phyloP scores from a whole-genome alignment of 35 echinoderm and acorn worm genomes.

The Lytechinus variegatus region DNA sequence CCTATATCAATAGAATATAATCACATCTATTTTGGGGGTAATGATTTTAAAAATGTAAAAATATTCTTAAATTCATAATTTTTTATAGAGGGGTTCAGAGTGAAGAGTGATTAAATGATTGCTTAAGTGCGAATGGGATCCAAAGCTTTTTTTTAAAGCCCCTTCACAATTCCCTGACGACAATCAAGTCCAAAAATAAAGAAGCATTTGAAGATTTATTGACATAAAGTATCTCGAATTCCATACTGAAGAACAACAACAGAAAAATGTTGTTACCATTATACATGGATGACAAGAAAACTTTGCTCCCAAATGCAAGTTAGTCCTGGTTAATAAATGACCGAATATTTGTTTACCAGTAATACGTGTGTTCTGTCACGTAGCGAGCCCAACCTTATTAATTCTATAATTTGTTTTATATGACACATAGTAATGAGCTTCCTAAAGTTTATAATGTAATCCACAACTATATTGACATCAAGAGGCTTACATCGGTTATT shows the following conservation, averaged over 20 bases:
- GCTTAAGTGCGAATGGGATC: too few relatives aligned
- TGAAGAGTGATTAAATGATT: too few relatives aligned
- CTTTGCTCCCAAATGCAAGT: not conserved
- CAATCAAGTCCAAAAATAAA: not conserved
- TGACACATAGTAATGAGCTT: not conserved
- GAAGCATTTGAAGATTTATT: not conserved
- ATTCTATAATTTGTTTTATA: not conserved
- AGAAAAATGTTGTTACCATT: not conserved
- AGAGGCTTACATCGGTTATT: not conserved
- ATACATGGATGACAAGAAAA: not conserved
- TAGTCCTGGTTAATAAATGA: not conserved
- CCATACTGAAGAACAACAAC: not conserved
- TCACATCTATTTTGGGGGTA: too few relatives aligned
- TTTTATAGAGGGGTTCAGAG: too few relatives aligned
- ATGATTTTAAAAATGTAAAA: too few relatives aligned
- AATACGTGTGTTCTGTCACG: not conserved
- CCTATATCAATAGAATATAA: too few relatives aligned
- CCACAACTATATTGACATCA: not conserved
- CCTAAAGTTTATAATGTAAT: not conserved
- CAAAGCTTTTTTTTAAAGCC: not conserved
- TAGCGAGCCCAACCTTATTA: not conserved
- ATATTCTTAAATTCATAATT: too few relatives aligned
- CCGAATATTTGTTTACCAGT: not conserved
- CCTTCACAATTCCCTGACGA: not conserved
- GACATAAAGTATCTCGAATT: not conserved